Percentiles rank a stretch among this genome's conserved stretches.
These are phyloP conservation scores for Acromyrmex charruanus DNA, from an alignment of 1,140 invertebrate species.

Conservation along the genomic window DNA sequence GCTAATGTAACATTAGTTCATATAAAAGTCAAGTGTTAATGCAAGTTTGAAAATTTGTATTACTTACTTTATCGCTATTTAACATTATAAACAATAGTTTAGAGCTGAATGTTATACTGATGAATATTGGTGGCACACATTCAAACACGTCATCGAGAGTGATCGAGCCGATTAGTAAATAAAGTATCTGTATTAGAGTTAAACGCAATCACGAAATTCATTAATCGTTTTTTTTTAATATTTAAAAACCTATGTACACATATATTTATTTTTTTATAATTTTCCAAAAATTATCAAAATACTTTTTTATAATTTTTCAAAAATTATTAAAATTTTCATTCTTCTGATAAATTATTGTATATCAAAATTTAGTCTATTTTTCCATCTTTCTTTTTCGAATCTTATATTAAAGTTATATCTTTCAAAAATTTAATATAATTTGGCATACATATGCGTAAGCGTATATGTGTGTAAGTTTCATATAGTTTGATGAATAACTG, in stretches of 20 bases:
- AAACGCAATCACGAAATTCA: no score
- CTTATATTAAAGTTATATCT: neutral
- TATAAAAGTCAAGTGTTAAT: neutral
- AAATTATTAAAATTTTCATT: neutral
- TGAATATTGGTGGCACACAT: neutral
- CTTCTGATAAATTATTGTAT: neutral
- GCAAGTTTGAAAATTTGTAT: neutral
- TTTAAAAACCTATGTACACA: neutral
- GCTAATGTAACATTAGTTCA: neutral
- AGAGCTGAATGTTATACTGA: constrained; percentile 1
- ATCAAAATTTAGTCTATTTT: no score
- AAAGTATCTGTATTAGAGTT: neutral
- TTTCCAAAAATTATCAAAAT: neutral
- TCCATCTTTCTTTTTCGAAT: no score
- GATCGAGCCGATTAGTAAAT: neutral
- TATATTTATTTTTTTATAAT: neutral
- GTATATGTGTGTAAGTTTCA: neutral
- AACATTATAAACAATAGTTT: constrained; percentile 5
- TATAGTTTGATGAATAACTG: neutral
- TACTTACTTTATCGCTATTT: neutral
- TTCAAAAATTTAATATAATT: neutral
- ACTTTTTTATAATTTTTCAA: no score
- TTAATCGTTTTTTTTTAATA: neutral
- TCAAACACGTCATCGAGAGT: constrained; percentile 21
- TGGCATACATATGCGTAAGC: neutral